phyloP scores from a whole-genome alignment of 2,888 invertebrate species.

The Pseudoips prasinana region DNA sequence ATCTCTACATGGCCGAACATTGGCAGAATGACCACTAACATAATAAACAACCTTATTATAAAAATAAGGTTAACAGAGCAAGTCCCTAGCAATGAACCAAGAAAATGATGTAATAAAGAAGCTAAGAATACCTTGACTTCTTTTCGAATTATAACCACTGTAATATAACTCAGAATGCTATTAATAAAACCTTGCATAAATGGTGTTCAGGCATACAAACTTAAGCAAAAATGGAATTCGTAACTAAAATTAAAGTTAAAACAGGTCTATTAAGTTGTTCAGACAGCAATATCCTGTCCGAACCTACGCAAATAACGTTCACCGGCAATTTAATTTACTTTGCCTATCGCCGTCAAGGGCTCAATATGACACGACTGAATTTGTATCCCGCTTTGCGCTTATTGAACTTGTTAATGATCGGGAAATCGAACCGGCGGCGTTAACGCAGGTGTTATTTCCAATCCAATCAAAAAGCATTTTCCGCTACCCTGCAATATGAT shows the following conservation, averaged over 20 bases:
- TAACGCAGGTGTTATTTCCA: conserved; percentile 46
- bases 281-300: conserved; percentile 64
- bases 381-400: conserved; percentile 32
- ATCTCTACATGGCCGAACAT: too few relatives aligned
- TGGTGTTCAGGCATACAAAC: too few relatives aligned
- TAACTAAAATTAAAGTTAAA: conserved; percentile 29
- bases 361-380: conserved; percentile 37
- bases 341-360: conserved; percentile 32
- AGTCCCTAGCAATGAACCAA: too few relatives aligned
- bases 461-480: conserved; percentile 49
- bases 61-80: too few relatives aligned
- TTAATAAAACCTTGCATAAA: too few relatives aligned
- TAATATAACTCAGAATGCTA: too few relatives aligned
- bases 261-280: conserved; percentile 33
- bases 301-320: conserved; percentile 37
- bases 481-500: conserved; percentile 37
- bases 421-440: conserved; percentile 51
- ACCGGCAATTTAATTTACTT: conserved; percentile 45
- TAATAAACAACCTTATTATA: too few relatives aligned
- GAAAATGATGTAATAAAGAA: too few relatives aligned
- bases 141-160: too few relatives aligned
- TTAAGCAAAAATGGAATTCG: conserved; percentile 10
- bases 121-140: too few relatives aligned
- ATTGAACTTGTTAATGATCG: conserved; percentile 46
- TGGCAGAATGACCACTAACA: too few relatives aligned